phyloP scores from a whole-genome alignment of 1,140 invertebrate genomes.

The Drosophila tristis region DNA sequence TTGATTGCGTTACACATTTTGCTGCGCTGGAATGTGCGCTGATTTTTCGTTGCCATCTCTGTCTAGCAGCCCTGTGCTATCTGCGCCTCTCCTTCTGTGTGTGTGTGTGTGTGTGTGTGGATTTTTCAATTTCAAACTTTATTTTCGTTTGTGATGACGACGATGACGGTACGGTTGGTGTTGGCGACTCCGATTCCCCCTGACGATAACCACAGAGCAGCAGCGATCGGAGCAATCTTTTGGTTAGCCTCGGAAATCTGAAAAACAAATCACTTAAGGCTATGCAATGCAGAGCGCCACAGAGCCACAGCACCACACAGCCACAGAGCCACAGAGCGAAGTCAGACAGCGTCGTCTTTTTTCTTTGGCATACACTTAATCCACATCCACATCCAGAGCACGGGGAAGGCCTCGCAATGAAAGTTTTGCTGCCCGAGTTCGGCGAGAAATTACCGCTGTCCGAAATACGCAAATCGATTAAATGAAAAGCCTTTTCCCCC shows the following conservation, averaged over 20 bases:
- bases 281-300: slow-evolving; percentile 40
- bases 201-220: slow-evolving; percentile 37
- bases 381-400: slow-evolving; percentile 60
- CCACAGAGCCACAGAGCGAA: slow-evolving; percentile 30
- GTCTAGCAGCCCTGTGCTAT: background rate
- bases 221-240: slow-evolving; percentile 57
- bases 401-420: slow-evolving; percentile 57
- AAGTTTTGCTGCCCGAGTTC: slow-evolving; percentile 42
- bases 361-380: slow-evolving; percentile 78
- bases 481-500: slow-evolving; percentile 52
- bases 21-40: slow-evolving; percentile 74
- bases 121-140: slow-evolving; percentile 61
- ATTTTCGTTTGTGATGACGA: slow-evolving; percentile 39
- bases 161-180: slow-evolving; percentile 31
- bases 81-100: background rate
- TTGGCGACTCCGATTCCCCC: slow-evolving; percentile 47
- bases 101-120: background rate
- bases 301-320: slow-evolving; percentile 30
- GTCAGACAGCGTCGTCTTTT: slow-evolving; percentile 22
- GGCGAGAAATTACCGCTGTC: slow-evolving; percentile 69
- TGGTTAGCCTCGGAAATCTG: slow-evolving; percentile 63
- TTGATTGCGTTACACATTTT: slow-evolving; percentile 83
- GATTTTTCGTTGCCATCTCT: slow-evolving; percentile 41
- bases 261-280: slow-evolving; percentile 81
- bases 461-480: slow-evolving; percentile 80